These are phyloP conservation scores for Aphidoletes aphidimyza DNA, from an alignment of 2,888 invertebrate genomes.

Conservation along the genomic window DNA sequence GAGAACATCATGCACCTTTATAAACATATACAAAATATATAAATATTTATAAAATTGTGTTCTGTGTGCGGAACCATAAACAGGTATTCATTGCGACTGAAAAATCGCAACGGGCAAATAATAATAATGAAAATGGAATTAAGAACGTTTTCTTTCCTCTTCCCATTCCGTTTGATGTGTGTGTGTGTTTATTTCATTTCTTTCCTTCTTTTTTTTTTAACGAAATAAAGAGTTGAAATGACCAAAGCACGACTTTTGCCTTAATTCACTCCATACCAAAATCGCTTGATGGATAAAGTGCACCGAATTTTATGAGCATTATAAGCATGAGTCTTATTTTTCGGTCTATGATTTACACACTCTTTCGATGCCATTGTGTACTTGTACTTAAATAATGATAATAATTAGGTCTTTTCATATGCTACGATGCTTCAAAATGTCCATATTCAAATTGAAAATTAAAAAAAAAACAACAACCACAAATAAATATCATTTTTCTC, in stretches of 20 bases:
- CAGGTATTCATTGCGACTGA: slow-evolving; percentile 47
- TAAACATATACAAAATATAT: slow-evolving; percentile 15
- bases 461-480: background rate
- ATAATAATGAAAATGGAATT: slow-evolving; percentile 7
- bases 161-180: no score
- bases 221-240: background rate
- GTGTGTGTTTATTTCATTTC: background rate
- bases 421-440: background rate
- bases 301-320: background rate
- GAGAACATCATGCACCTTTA: slow-evolving; percentile 6
- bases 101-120: background rate
- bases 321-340: slow-evolving; percentile 1
- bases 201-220: background rate
- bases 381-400: slow-evolving; percentile 1
- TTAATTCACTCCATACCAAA: background rate
- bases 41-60: slow-evolving; percentile 22
- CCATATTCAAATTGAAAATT: background rate
- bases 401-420: background rate
- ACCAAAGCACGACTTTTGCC: slow-evolving; percentile 26
- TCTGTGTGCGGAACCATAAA: background rate
- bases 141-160: slow-evolving; percentile 6
- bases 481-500: background rate
- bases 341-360: slow-evolving; percentile 25
- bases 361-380: background rate
- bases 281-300: background rate